Evolutionary conservation across 2,113 vertebrate genomes (phyloP), one percentile per base, ranked within the genome.

Genomic region (Sciurus niger): DNA sequence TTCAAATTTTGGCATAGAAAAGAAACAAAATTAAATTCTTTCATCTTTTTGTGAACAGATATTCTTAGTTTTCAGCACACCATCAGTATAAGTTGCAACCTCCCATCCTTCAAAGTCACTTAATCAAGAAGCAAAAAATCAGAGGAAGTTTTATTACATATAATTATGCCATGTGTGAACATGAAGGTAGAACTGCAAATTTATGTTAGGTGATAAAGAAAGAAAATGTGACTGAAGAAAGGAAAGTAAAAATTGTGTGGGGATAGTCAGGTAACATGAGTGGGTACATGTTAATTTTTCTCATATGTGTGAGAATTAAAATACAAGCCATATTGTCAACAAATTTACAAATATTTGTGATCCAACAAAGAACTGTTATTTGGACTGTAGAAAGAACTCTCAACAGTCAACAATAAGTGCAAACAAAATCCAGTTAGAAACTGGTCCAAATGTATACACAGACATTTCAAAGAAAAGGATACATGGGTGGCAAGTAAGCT

Each of bases 81-180:
- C 4, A 55, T 76, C 24, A 87, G 30, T 46, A 43, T 76, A 37
- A 85, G 13, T 9, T 93, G 28, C 34, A 86, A 80, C 17, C 65
- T 95, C 11, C 25, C 53, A 90, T 18, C 58, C 37, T 89, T 30
- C 6, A 89, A 79, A 92, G 32, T 4, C 79, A 92, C 12, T 84
- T 73, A 84, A 72, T 5, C 30, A 80, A 55, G 60, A 90, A 87
- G 8, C 20, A 51, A 92, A 95, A 85, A 1, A 58, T 89, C 18
- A 93, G 18, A 89, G 53, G 53, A 43, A 37, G 28, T 73, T 93
- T 79, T 87, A 84, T 84, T 93, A 73, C 95, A 84, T 48, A 89
- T 89, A 84, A 88, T 34, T 87, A 43, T 37, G 78, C 6, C 8
- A 82, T 46, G 4, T 55, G 74, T 46, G 4, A 84, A 89, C 65